Percentiles rank a stretch among this genome's conserved stretches.
Evolutionary conservation across 1,140 invertebrate species (phyloP).

Genomic region (Drosophila yakuba): DNA sequence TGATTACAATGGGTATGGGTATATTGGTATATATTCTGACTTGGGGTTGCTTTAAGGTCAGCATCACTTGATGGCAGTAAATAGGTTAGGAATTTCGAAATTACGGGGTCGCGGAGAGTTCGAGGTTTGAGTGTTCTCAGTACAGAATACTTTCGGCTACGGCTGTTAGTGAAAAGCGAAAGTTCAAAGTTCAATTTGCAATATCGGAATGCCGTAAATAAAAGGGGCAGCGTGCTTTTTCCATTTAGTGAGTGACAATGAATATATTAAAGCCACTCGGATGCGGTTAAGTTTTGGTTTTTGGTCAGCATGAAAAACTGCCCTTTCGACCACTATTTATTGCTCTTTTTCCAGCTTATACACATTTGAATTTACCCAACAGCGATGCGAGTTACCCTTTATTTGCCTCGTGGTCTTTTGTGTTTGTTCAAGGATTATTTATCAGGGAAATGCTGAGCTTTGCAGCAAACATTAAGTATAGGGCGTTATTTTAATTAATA

Average conservation of each 20-base stretch:
- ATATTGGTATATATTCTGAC: conserved; percentile 8
- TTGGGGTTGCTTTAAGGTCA: conserved; percentile 15
- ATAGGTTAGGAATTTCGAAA: neutral
- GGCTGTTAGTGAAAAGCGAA: neutral
- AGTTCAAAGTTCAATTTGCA: conserved; percentile 17
- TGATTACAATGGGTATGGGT: conserved; percentile 42
- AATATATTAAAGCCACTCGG: conserved; percentile 6
- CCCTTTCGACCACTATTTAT: conserved; percentile 10
- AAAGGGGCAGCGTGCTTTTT: neutral
- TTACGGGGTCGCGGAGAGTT: neutral
- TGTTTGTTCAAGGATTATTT: conserved; percentile 9
- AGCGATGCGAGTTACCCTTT: neutral
- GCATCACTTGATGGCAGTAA: neutral
- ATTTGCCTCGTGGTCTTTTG: neutral
- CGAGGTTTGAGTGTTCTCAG: neutral
- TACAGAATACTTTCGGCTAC: neutral
- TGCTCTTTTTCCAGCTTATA: conserved; percentile 2
- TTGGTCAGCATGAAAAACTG: conserved; percentile 1
- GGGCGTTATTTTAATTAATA: neutral
- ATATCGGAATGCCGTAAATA: neutral
- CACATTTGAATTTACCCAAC: conserved; percentile 1
- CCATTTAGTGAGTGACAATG: conserved; percentile 11
- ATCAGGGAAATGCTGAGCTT: neutral
- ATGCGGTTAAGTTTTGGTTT: neutral
- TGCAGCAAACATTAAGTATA: no score